Percentiles rank a stretch among this genome's conserved stretches.
phyloP scores from a whole-genome alignment of 1,140 invertebrate species.

The Hyles euphorbiae region DNA sequence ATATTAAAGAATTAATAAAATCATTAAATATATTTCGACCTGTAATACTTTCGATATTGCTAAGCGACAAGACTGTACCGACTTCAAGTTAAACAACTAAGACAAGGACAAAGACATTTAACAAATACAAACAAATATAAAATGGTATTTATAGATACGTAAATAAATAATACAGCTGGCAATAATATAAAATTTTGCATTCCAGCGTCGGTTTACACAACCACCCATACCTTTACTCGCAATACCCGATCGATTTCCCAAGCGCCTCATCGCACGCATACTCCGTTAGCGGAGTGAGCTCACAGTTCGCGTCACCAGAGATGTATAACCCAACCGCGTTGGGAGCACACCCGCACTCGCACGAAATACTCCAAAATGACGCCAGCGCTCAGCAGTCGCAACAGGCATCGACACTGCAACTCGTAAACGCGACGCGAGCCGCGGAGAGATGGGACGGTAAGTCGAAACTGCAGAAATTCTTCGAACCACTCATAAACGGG shows the following conservation, averaged over 20 bases:
- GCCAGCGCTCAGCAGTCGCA: conserved; percentile 71
- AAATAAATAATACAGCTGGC: too few relatives aligned
- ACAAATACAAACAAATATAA: too few relatives aligned
- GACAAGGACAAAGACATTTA: too few relatives aligned
- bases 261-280: conserved; percentile 70
- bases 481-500: conserved; percentile 59
- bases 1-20: too few relatives aligned
- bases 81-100: too few relatives aligned
- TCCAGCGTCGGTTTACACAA: conserved; percentile 68
- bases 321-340: conserved; percentile 62
- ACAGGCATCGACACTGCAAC: conserved; percentile 55
- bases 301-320: conserved; percentile 63
- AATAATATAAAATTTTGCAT: conserved; percentile 45
- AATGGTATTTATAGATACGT: too few relatives aligned
- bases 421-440: conserved; percentile 64
- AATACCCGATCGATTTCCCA: conserved; percentile 74
- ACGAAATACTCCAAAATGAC: conserved; percentile 66
- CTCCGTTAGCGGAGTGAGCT: conserved; percentile 63
- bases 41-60: too few relatives aligned
- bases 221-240: conserved; percentile 71
- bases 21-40: too few relatives aligned
- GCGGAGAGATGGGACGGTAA: conserved; percentile 74
- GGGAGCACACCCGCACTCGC: conserved; percentile 48
- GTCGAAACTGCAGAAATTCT: conserved; percentile 60
- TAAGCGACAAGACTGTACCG: too few relatives aligned